Percentiles rank a stretch among this genome's conserved stretches.
Evolutionary conservation across 2,888 invertebrate species (phyloP).

Genomic region (Melangyna quadrimaculata): DNA sequence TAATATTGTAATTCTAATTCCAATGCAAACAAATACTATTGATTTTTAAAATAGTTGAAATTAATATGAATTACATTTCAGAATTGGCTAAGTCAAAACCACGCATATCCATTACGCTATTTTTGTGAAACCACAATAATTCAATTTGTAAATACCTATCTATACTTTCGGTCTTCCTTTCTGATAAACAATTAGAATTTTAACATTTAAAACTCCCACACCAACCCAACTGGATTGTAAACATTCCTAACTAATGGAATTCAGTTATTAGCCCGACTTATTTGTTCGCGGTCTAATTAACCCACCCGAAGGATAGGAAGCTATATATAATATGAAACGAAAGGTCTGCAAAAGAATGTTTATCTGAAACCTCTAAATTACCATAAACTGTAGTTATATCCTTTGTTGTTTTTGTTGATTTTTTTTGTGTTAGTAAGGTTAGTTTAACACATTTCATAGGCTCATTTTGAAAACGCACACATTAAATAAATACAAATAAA

Average conservation of each 20-base stretch:
- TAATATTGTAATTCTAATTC: background rate
- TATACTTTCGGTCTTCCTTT: background rate
- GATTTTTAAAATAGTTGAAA: background rate
- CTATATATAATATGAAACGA: background rate
- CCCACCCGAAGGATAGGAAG: slow-evolving; percentile 17
- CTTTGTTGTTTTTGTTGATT: background rate
- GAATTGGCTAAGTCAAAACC: background rate
- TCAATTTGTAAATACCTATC: background rate
- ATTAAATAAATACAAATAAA: slow-evolving; percentile 28
- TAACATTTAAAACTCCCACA: background rate
- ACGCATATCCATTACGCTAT: background rate
- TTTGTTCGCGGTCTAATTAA: slow-evolving; percentile 23
- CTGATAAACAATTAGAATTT: background rate
- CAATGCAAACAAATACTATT: background rate
- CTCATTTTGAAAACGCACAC: background rate
- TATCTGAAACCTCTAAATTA: slow-evolving; percentile 23
- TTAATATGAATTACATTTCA: slow-evolving; percentile 16
- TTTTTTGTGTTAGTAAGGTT: background rate
- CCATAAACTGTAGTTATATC: slow-evolving; percentile 2
- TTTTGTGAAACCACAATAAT: background rate
- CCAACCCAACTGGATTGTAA: background rate
- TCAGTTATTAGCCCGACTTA: slow-evolving; percentile 11
- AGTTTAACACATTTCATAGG: background rate
- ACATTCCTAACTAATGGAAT: slow-evolving; percentile 9
- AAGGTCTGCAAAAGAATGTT: slow-evolving; percentile 16